Evolutionary conservation across 2,888 invertebrate species (phyloP).

Genomic region (Pterostichus madidus): DNA sequence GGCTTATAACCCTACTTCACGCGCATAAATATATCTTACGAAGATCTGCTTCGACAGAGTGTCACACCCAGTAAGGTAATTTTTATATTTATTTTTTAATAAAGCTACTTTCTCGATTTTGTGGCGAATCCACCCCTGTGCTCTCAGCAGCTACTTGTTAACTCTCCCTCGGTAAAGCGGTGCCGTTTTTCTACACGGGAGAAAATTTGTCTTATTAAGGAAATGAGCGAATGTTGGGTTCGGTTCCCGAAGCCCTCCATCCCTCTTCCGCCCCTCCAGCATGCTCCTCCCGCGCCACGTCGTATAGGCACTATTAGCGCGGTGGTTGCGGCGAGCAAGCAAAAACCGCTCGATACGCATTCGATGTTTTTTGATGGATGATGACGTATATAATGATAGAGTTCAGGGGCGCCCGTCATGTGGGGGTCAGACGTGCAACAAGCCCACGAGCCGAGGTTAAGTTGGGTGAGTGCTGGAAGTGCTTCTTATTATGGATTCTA

Average conservation of each 20-base stretch:
- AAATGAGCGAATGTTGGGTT: conserved; percentile 70
- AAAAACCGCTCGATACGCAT: conserved; percentile 65
- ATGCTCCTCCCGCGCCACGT: conserved; percentile 3
- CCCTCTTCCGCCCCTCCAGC: conserved; percentile 1
- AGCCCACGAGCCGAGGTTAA: conserved; percentile 18
- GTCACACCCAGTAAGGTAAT: too few species aligned
- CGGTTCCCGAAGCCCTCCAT: conserved; percentile 63
- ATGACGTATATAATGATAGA: conserved; percentile 74
- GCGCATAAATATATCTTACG: too few species aligned
- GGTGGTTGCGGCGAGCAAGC: conserved; percentile 30
- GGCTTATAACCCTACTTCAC: too few species aligned
- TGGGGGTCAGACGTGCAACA: conserved; percentile 49
- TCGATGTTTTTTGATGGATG: conserved; percentile 74
- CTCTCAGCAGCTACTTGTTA: conserved; percentile 39
- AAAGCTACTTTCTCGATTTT: too few species aligned
- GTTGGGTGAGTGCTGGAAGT: conserved; percentile 14
- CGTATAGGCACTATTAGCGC: conserved; percentile 39
- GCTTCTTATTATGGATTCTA: conserved; percentile 44
- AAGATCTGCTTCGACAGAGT: too few species aligned
- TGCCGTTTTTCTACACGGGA: conserved; percentile 49
- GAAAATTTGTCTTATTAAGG: conserved; percentile 70
- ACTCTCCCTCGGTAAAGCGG: conserved; percentile 44
- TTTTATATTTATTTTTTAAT: too few species aligned
- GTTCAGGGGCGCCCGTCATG: conserved; percentile 64
- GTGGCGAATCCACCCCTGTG: conserved; percentile 2